phyloP scores from a whole-genome alignment of 1,140 invertebrate species.

The Neotoxoptera formosana region DNA sequence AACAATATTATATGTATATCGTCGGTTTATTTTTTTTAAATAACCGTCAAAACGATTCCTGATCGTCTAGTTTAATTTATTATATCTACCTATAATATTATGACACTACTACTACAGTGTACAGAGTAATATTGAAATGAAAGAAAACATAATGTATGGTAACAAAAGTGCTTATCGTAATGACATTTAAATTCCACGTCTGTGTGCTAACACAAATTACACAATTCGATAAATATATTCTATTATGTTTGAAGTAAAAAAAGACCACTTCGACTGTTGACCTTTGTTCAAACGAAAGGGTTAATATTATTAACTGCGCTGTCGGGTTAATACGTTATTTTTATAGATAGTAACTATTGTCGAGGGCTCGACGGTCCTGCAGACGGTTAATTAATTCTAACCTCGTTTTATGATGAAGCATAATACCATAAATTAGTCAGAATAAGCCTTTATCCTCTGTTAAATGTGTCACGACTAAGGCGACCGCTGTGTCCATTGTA shows the following conservation, averaged over 20 bases:
- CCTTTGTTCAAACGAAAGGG: not conserved
- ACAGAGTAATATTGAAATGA: too few species aligned
- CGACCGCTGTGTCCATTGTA: not conserved
- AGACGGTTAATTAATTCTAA: conserved; percentile 21
- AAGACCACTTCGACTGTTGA: not conserved
- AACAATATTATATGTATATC: too few species aligned
- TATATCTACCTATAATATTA: not conserved
- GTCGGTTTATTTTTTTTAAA: too few species aligned
- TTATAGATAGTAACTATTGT: not conserved
- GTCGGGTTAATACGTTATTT: conserved; percentile 1
- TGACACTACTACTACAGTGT: too few species aligned
- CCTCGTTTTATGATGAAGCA: not conserved
- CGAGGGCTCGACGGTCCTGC: not conserved
- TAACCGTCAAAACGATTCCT: not conserved
- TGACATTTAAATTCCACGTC: too few species aligned
- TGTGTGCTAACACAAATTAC: not conserved
- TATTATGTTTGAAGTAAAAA: not conserved
- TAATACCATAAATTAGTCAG: not conserved
- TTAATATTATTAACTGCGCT: not conserved
- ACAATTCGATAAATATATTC: not conserved
- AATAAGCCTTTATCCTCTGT: not conserved
- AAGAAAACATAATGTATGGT: too few species aligned
- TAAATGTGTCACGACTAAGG: not conserved
- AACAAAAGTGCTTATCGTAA: too few species aligned
- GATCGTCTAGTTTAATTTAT: not conserved